Base-by-base conservation (phyloP, 2,797 vertebrate genomes). In the Lateolabrax maculatus region DNA sequence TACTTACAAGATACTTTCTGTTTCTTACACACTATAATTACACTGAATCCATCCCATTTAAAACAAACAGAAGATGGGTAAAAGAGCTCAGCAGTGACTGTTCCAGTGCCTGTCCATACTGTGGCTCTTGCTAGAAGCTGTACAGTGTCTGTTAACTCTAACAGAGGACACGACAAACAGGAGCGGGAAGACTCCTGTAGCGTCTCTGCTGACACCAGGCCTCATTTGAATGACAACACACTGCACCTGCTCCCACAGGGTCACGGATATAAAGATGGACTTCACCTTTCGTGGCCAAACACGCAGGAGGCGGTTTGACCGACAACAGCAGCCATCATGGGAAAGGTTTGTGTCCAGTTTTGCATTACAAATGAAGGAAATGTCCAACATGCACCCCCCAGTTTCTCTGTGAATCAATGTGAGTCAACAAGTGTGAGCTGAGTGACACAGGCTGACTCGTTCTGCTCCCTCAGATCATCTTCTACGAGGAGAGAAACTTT, bases 401-500 rank as follows among this genome's bases (percentile, higher is more conserved):
- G 11, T 8, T 10, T 49, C 4, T 43, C 7, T 69, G 34, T 44
- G 16, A 34, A 6, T 31, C 19, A 21, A 0, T 21, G 16, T 55
- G 13, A 9, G 52, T 18, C 13, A 27, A 63, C 6, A 49, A 3
- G 29, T 46, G 23, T 61, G 29, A 46, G 21, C 13, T 43, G 18
- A 71, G 36, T 66, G 7, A 68, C 55, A 77, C 25, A 3, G 29
- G 5, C 15, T 53, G 12, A 18, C 18, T 62, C 19, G 0, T 27
- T 62, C 55, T 75, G 29, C 61, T 68, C 56, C 77, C 3, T 75
- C 89, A 97, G 95, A 95, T 95, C 41, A 92, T 89, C 81, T 96
- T 96, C 84, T 96, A 94, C 46, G 95, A 96, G 88, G 95, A 96
- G 71, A 94, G 65, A 19, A 90, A 94, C 87, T 96, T 96, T 71